phyloP scores from a whole-genome alignment of 1,140 invertebrate species.

The Metaphire vulgaris region DNA sequence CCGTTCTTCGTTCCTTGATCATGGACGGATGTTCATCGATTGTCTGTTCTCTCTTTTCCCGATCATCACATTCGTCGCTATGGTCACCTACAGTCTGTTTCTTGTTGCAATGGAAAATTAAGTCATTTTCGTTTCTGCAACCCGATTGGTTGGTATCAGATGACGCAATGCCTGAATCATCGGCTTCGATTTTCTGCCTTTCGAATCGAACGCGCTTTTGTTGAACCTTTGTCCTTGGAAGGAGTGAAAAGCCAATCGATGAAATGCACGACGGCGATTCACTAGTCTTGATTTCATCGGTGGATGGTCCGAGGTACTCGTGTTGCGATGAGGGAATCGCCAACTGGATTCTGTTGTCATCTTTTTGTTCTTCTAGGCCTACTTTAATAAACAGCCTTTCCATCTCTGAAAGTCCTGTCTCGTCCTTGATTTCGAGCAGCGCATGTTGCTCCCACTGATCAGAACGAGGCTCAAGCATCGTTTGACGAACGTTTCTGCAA shows the following conservation, averaged over 20 bases:
- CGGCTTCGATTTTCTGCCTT: background rate
- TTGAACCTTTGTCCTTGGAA: background rate
- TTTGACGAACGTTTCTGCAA: background rate
- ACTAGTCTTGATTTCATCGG: background rate
- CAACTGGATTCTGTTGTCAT: background rate
- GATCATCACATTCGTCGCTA: too few relatives aligned
- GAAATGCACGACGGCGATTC: background rate
- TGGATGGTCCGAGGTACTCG: background rate
- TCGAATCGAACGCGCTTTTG: background rate
- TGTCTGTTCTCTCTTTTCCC: too few relatives aligned
- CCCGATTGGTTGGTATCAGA: background rate
- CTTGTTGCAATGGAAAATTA: too few relatives aligned
- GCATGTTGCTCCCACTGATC: background rate
- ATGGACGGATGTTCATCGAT: too few relatives aligned
- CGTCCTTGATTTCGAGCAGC: background rate
- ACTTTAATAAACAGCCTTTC: background rate
- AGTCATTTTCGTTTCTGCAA: too few relatives aligned
- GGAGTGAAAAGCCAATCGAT: background rate
- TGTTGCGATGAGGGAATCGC: background rate
- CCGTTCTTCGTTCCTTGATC: too few relatives aligned
- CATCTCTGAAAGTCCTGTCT: background rate
- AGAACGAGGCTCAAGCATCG: background rate
- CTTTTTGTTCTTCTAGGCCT: background rate
- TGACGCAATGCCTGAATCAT: background rate
- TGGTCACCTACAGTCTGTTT: too few relatives aligned